These are phyloP conservation scores for Lichenostomus cassidix DNA, from an alignment of 2,113 vertebrate species.

Conservation along the genomic window DNA sequence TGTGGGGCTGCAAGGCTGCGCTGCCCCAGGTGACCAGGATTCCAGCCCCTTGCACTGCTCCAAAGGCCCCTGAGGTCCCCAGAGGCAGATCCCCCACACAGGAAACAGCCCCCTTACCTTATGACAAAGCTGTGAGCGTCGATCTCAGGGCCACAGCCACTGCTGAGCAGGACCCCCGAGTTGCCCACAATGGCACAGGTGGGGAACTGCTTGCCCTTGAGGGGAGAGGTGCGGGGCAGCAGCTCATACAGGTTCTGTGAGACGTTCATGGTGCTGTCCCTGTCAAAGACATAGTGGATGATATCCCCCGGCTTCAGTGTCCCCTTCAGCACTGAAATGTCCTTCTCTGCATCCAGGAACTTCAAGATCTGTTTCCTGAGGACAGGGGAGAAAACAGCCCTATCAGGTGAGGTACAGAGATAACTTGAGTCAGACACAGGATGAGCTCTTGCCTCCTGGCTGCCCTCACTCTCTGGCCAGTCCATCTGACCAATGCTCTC, in stretches of 20 bases:
- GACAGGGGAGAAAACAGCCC: neutral
- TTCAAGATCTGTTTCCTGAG: conserved; percentile 90
- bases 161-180: conserved; percentile 92
- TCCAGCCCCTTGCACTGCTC: neutral
- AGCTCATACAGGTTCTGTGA: conserved; percentile 92
- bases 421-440: fast-evolving
- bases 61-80: fast-evolving
- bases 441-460: neutral
- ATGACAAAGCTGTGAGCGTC: conserved; percentile 93
- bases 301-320: conserved; percentile 90
- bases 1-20: fast-evolving
- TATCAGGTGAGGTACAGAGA: neutral
- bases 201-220: conserved; percentile 89
- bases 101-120: conserved; percentile 72
- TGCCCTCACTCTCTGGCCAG: neutral
- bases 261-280: conserved; percentile 94
- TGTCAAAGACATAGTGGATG: conserved; percentile 94
- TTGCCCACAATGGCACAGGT: conserved; percentile 94
- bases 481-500: neutral
- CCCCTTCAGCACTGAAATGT: conserved; percentile 94
- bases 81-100: too few relatives aligned
- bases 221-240: conserved; percentile 86
- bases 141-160: conserved; percentile 90
- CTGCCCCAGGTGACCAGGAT: neutral
- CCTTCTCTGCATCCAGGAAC: conserved; percentile 93